These are phyloP conservation scores for Hedya salicella DNA, from an alignment of 2,888 invertebrate genomes.

Conservation along the genomic window DNA sequence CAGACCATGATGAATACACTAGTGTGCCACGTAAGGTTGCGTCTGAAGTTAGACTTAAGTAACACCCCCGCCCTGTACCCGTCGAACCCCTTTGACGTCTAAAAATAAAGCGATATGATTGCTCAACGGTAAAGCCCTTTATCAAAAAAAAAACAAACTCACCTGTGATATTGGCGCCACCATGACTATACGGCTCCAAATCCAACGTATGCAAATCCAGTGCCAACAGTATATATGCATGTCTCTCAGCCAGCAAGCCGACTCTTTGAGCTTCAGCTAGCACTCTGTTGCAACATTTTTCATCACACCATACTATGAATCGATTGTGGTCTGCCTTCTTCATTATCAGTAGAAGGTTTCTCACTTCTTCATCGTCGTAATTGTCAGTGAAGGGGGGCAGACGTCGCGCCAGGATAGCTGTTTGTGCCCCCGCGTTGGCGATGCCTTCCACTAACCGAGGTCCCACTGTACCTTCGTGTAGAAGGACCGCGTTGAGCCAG, in stretches of 20 bases:
- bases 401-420: constrained; percentile 19
- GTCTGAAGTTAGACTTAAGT: too few relatives aligned
- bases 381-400: constrained; percentile 1
- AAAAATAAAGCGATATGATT: too few relatives aligned
- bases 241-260: constrained; percentile 31
- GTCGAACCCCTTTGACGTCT: too few relatives aligned
- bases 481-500: constrained; percentile 23
- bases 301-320: constrained; percentile 39
- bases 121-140: too few relatives aligned
- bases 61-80: too few relatives aligned
- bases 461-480: constrained; percentile 26
- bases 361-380: constrained; percentile 10
- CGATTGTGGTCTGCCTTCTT: constrained; percentile 36
- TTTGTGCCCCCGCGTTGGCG: background rate
- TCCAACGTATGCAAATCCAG: constrained; percentile 35
- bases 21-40: too few relatives aligned
- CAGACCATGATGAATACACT: too few relatives aligned
- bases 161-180: constrained; percentile 38
- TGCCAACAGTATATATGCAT: constrained; percentile 32
- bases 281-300: constrained; percentile 26
- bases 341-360: constrained; percentile 28
- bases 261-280: constrained; percentile 25
- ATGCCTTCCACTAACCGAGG: constrained; percentile 11
- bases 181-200: constrained; percentile 38
- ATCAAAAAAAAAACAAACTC: too few relatives aligned